Percentiles rank a stretch among this genome's conserved stretches.
These are phyloP conservation scores for Pyrgus malvae DNA, from an alignment of 2,888 invertebrate genomes.

Conservation along the genomic window DNA sequence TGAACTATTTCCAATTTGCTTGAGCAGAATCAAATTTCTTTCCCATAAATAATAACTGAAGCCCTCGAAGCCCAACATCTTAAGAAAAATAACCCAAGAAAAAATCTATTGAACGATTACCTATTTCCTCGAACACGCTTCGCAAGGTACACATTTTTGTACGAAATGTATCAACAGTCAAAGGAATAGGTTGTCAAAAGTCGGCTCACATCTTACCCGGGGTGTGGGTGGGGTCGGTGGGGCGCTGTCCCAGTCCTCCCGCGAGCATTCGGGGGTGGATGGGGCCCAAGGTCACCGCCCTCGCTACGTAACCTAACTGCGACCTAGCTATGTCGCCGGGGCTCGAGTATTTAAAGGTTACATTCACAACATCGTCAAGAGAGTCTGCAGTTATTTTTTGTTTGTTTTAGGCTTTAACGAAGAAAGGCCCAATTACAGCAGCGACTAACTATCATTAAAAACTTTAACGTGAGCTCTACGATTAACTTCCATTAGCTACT, in stretches of 20 bases:
- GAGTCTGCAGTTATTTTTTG: background rate
- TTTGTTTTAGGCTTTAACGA: too few species aligned
- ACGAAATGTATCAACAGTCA: conserved; percentile 42
- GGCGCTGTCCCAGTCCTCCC: conserved; percentile 28
- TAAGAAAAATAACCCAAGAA: conserved; percentile 1
- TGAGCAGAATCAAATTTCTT: background rate
- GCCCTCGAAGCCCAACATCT: background rate
- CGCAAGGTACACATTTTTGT: conserved; percentile 7
- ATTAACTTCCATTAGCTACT: too few species aligned
- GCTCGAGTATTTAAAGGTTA: conserved; percentile 15
- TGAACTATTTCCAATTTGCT: too few species aligned
- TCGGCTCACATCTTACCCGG: conserved; percentile 65
- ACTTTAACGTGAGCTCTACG: too few species aligned
- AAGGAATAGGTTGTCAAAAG: conserved; percentile 63
- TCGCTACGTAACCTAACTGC: conserved; percentile 68
- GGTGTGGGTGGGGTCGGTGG: conserved; percentile 37
- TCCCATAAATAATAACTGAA: background rate
- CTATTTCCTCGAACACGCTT: background rate
- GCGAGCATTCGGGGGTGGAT: too few species aligned
- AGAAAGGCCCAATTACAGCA: too few species aligned
- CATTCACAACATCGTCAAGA: conserved; percentile 1
- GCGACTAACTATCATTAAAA: too few species aligned
- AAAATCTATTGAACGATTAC: conserved; percentile 7
- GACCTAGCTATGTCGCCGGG: conserved; percentile 68
- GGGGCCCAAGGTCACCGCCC: conserved; percentile 73